Evolutionary conservation across 2,113 vertebrate species (phyloP).

Genomic region (Actenoides lindsayi): DNA sequence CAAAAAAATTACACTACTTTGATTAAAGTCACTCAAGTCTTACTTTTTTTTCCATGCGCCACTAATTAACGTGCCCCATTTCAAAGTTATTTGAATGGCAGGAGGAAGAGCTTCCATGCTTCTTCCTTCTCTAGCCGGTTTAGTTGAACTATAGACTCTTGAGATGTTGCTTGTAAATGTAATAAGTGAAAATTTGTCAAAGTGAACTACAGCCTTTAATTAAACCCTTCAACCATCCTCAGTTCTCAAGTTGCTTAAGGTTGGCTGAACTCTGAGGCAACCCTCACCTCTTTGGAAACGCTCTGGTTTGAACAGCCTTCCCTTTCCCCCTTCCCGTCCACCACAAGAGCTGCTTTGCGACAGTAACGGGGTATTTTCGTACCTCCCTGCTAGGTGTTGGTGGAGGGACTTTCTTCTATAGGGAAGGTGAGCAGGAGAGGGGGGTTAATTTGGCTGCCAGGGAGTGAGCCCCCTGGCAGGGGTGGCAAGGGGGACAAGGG

Average conservation of each 20-base stretch:
- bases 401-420: background rate
- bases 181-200: background rate
- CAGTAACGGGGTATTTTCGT: background rate
- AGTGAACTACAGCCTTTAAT: background rate
- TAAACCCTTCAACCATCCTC: background rate
- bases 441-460: background rate
- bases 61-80: background rate
- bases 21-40: background rate
- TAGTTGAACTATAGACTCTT: background rate
- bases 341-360: background rate
- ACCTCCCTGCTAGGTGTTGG: background rate
- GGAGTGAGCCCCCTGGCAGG: fast-evolving
- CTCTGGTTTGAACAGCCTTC: background rate
- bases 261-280: fast-evolving
- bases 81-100: background rate
- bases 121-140: background rate
- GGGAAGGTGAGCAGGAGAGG: background rate
- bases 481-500: too few relatives aligned
- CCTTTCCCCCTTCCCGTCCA: too few relatives aligned
- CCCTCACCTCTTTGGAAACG: background rate
- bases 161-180: background rate
- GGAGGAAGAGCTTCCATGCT: background rate
- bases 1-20: background rate
- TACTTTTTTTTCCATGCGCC: background rate
- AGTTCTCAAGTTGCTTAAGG: background rate